Conservation (phyloP, 2,113 vertebrate species). For the Embiotoca jacksoni region DNA sequence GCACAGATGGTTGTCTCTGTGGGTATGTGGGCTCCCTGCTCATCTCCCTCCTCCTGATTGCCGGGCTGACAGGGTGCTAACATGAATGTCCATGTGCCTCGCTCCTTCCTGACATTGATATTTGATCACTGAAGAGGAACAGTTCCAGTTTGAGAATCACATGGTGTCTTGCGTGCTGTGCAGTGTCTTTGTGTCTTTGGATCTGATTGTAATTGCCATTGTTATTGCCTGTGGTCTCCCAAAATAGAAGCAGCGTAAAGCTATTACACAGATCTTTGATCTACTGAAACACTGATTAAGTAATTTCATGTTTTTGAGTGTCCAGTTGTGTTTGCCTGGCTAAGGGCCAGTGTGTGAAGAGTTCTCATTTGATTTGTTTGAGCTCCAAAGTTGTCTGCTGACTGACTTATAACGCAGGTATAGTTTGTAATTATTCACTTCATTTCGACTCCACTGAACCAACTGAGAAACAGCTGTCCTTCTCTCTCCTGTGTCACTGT, state of each 20-base stretch:
- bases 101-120: constrained; percentile 34
- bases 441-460: constrained; percentile 6
- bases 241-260: neutral
- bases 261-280: neutral
- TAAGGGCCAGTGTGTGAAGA: neutral
- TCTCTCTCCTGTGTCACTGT: neutral
- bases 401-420: neutral
- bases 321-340: neutral
- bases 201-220: neutral
- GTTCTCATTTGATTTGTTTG: neutral
- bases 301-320: too few relatives aligned
- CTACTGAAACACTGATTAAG: too few relatives aligned
- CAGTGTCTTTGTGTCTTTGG: constrained; percentile 19
- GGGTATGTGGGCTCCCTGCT: constrained; percentile 16
- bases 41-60: constrained; percentile 22
- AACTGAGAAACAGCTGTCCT: neutral
- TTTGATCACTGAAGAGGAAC: constrained; percentile 25
- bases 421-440: neutral
- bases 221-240: too few relatives aligned
- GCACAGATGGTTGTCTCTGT: constrained; percentile 50
- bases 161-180: constrained; percentile 1
- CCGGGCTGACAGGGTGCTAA: constrained; percentile 66
- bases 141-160: constrained; percentile 23
- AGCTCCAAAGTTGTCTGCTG: neutral
- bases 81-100: constrained; percentile 60